A percentile compares a stretch with the other conserved stretches of the same genome.
Evolutionary conservation across 2,888 invertebrate species (phyloP).

Genomic region (Trilocha varians): DNA sequence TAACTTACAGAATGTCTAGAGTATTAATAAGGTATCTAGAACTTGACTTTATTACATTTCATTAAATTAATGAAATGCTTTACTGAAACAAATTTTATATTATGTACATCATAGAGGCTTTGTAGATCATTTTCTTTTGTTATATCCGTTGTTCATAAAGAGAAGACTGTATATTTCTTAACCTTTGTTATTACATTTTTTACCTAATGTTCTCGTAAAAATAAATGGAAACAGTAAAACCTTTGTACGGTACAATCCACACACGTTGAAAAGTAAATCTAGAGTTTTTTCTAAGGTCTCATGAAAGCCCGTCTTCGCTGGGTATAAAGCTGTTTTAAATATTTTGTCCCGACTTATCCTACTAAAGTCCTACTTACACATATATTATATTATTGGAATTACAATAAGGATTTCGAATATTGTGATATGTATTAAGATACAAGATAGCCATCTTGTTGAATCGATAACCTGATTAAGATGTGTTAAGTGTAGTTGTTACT

Average conservation of each 20-base stretch:
- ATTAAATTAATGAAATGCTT: no score
- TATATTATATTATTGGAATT: slow-evolving; percentile 42
- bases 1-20: no score
- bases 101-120: neutral
- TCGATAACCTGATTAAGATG: no score
- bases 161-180: neutral
- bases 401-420: slow-evolving; percentile 36
- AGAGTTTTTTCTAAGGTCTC: slow-evolving; percentile 45
- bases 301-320: slow-evolving; percentile 47
- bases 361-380: slow-evolving; percentile 47
- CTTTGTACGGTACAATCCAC: slow-evolving; percentile 27
- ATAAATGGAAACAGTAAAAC: slow-evolving; percentile 4
- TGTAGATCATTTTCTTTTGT: neutral
- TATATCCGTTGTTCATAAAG: neutral
- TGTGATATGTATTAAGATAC: slow-evolving; percentile 6
- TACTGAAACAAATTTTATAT: no score
- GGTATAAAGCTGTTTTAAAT: slow-evolving; percentile 62
- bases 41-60: no score
- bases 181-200: neutral
- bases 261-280: slow-evolving; percentile 45
- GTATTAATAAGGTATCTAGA: no score
- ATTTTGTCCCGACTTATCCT: slow-evolving; percentile 56
- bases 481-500: no score
- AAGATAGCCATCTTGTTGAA: neutral
- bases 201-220: neutral